Percentiles rank a stretch among this genome's conserved stretches.
Evolutionary conservation across 2,888 invertebrate species (phyloP).

Genomic region (Noctua janthe): DNA sequence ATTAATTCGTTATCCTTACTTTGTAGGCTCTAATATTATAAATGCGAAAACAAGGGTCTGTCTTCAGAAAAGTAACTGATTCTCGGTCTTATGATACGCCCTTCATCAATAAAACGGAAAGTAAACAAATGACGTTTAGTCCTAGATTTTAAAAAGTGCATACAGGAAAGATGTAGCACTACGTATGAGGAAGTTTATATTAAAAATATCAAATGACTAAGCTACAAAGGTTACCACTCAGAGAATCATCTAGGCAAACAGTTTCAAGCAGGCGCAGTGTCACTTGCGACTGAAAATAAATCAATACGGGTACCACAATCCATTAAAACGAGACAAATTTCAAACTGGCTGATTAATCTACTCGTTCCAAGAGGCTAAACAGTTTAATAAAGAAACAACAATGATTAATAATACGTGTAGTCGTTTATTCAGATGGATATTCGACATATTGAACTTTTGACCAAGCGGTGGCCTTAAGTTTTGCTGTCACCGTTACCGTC

Average conservation of each 20-base stretch:
- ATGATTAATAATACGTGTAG: constrained; percentile 68
- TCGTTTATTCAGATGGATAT: constrained; percentile 69
- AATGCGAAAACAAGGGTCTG: background rate
- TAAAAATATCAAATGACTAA: constrained; percentile 26
- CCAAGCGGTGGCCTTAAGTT: constrained; percentile 70
- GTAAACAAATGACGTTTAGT: constrained; percentile 29
- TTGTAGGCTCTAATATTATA: background rate
- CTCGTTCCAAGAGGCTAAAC: constrained; percentile 60
- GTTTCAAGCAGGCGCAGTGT: constrained; percentile 9
- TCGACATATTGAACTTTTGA: constrained; percentile 73
- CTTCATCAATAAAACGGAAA: background rate
- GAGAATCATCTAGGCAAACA: constrained; percentile 17
- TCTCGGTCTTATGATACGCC: background rate
- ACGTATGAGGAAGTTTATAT: constrained; percentile 43
- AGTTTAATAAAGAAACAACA: constrained; percentile 64
- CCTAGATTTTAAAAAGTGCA: constrained; percentile 26
- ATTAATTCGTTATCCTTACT: background rate
- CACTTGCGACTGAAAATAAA: constrained; percentile 25
- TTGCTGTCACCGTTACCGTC: constrained; percentile 70
- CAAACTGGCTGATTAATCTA: constrained; percentile 47
- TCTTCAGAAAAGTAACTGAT: no score
- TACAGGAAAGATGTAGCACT: constrained; percentile 34
- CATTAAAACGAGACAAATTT: constrained; percentile 55
- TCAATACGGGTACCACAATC: constrained; percentile 20
- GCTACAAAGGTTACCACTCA: constrained; percentile 31